Percentiles rank a stretch among this genome's conserved stretches.
Evolutionary conservation across 2,888 invertebrate genomes (phyloP).

Genomic region (Tenthredo scrophulariae): DNA sequence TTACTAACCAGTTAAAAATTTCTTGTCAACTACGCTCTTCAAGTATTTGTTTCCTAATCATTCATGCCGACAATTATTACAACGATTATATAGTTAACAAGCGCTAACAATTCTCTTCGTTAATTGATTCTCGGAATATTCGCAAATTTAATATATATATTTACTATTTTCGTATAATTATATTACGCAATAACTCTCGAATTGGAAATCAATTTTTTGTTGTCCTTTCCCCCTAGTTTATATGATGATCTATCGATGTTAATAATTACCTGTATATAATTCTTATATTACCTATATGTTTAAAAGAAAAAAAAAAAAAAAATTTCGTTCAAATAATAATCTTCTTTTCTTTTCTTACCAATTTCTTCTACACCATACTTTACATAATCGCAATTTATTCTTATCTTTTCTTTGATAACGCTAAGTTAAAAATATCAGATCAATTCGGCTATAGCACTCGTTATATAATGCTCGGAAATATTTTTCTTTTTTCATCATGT

Average conservation of each 20-base stretch:
- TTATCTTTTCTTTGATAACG: neutral
- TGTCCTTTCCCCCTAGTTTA: neutral
- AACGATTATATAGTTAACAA: conserved; percentile 27
- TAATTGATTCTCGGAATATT: neutral
- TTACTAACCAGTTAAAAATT: conserved; percentile 19
- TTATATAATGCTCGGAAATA: neutral
- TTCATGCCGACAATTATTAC: conserved; percentile 31
- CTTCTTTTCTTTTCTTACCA: neutral
- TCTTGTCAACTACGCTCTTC: conserved; percentile 36
- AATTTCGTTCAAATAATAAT: neutral
- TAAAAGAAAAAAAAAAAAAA: no score
- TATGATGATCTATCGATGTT: conserved; percentile 27
- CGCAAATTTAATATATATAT: conserved; percentile 19
- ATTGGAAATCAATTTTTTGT: neutral
- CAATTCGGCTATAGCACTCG: neutral
- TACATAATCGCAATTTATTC: neutral
- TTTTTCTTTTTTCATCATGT: conserved; percentile 3
- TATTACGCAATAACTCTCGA: neutral
- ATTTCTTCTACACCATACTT: neutral
- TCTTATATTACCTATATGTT: conserved; percentile 1
- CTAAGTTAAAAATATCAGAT: conserved; percentile 38
- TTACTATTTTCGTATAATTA: neutral
- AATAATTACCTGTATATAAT: conserved; percentile 42
- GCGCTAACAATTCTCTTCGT: conserved; percentile 6
- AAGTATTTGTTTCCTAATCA: conserved; percentile 35